Evolutionary conservation across 2,888 invertebrate genomes (phyloP).

Genomic region (Cheilosia soror): DNA sequence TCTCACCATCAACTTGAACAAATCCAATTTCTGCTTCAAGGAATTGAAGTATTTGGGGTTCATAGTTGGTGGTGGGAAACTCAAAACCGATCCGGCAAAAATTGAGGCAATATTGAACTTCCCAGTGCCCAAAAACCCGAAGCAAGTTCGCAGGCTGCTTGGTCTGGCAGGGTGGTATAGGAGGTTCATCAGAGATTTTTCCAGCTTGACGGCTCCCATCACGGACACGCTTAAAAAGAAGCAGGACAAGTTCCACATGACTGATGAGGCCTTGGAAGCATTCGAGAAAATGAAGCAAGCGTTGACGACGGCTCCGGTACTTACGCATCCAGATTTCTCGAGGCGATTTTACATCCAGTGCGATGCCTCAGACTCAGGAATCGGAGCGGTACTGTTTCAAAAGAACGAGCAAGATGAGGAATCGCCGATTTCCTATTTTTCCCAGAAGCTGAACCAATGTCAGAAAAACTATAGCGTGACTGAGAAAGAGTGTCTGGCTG

Average conservation of each 20-base stretch:
- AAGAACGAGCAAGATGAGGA: slow-evolving; percentile 37
- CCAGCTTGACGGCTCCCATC: slow-evolving; percentile 31
- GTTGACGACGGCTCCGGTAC: slow-evolving; percentile 54
- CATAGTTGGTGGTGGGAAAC: slow-evolving; percentile 10
- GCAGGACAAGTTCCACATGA: slow-evolving; percentile 34
- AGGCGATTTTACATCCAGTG: slow-evolving; percentile 66
- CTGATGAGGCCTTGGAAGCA: slow-evolving; percentile 30
- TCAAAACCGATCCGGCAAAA: slow-evolving; percentile 55
- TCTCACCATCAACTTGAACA: slow-evolving; percentile 47
- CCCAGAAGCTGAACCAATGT: slow-evolving; percentile 48
- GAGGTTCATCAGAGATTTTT: slow-evolving; percentile 55
- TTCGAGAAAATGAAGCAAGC: slow-evolving; percentile 47
- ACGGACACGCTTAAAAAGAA: slow-evolving; percentile 44
- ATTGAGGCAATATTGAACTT: slow-evolving; percentile 40
- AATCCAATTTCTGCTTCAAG: slow-evolving; percentile 53
- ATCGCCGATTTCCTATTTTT: slow-evolving; percentile 41
- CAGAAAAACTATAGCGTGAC: slow-evolving; percentile 19
- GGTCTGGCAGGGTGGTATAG: slow-evolving; percentile 66
- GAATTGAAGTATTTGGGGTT: slow-evolving; percentile 58
- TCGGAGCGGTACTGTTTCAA: slow-evolving; percentile 51
- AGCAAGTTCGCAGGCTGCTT: slow-evolving; percentile 66
- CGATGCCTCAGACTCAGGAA: slow-evolving; percentile 49
- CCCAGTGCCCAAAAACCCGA: slow-evolving; percentile 32
- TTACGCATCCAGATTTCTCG: slow-evolving; percentile 59
- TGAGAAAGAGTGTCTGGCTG: slow-evolving; percentile 42